These are phyloP conservation scores for Caenorhabditis brenneri DNA, from an alignment of 1,140 invertebrate species.

Conservation along the genomic window DNA sequence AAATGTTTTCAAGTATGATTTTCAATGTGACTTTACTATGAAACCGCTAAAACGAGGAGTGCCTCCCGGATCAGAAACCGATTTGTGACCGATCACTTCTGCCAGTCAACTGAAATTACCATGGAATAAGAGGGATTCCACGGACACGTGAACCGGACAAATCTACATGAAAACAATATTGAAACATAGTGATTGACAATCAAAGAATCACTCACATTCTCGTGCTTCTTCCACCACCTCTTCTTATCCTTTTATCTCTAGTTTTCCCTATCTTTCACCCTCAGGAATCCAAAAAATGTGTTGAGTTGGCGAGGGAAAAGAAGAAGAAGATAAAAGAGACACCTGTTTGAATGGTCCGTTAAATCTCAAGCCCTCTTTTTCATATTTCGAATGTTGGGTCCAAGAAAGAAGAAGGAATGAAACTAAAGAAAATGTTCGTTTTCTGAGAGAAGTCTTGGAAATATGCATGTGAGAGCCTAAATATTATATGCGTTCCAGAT, in stretches of 20 bases:
- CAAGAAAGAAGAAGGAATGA: not conserved
- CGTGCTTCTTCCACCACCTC: not conserved
- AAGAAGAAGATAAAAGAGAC: not conserved
- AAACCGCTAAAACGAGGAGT: not conserved
- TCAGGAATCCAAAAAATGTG: constrained; percentile 40
- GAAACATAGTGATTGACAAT: constrained; percentile 39
- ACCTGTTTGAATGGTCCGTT: constrained; percentile 37
- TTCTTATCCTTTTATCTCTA: constrained; percentile 9
- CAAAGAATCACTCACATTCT: constrained; percentile 42
- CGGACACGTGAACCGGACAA: not conserved
- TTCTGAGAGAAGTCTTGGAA: not conserved
- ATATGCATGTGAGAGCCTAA: constrained; percentile 38
- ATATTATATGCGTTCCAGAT: constrained; percentile 42
- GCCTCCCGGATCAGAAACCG: not conserved
- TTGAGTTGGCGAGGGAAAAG: not conserved
- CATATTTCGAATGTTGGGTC: not conserved
- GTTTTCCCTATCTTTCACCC: not conserved
- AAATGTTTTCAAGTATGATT: constrained; percentile 19
- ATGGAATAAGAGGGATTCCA: not conserved
- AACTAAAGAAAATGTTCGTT: not conserved
- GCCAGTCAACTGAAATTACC: not conserved
- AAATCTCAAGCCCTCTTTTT: no score
- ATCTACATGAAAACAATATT: constrained; percentile 15
- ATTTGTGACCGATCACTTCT: not conserved
- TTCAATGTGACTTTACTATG: not conserved